phyloP scores from a whole-genome alignment of 1,140 invertebrate species.

The Drosophila suzukii region DNA sequence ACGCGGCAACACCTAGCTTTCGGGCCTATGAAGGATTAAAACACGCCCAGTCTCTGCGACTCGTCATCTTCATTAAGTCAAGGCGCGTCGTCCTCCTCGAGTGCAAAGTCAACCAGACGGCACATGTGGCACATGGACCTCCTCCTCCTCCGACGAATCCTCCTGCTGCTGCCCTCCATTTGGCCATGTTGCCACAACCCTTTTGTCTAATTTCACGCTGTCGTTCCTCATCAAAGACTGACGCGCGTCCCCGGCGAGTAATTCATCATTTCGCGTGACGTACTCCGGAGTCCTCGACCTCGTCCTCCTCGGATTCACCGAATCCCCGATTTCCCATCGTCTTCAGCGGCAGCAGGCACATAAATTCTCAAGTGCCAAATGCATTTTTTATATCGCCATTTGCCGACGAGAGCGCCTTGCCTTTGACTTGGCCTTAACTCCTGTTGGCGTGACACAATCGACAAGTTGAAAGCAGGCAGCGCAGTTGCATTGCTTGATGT shows the following conservation, averaged over 20 bases:
- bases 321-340: conserved; percentile 9
- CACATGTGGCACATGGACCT: conserved; percentile 42
- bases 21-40: conserved; percentile 64
- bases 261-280: conserved; percentile 82
- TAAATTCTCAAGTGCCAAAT: conserved; percentile 82
- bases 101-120: conserved; percentile 57
- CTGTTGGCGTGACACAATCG: conserved; percentile 80
- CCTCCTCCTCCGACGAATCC: neutral
- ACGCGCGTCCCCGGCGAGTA: conserved; percentile 82
- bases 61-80: conserved; percentile 81
- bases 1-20: conserved; percentile 54
- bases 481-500: conserved; percentile 18
- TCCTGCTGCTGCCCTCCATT: conserved; percentile 2
- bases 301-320: conserved; percentile 14
- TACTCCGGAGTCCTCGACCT: conserved; percentile 55
- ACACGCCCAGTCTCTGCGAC: conserved; percentile 49
- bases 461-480: conserved; percentile 63
- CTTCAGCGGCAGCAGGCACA: conserved; percentile 39
- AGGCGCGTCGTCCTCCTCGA: conserved; percentile 66
- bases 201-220: conserved; percentile 83
- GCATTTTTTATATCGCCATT: conserved; percentile 67
- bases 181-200: conserved; percentile 56
- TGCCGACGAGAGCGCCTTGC: conserved; percentile 22
- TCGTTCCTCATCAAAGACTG: conserved; percentile 80
- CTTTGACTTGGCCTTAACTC: conserved; percentile 72